Conservation (phyloP, 2,113 vertebrate genomes). For the Nycticryphes semicollaris region DNA sequence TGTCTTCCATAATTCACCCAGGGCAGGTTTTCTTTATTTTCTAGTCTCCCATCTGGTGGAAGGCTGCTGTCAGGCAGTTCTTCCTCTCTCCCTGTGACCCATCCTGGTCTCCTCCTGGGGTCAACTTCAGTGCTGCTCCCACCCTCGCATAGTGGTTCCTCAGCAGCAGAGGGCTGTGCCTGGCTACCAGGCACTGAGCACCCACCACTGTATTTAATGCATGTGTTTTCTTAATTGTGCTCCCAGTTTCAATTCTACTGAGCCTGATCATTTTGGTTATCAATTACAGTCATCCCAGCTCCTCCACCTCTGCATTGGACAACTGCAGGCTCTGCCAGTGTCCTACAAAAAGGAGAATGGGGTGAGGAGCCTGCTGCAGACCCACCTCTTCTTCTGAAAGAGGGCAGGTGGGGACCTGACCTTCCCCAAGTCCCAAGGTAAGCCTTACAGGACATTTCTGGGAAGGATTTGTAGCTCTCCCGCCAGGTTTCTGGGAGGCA, state of each 20-base stretch:
- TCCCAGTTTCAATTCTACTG: background rate
- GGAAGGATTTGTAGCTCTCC: background rate
- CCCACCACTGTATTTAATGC: background rate
- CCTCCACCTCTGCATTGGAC: background rate
- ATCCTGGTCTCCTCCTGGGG: background rate
- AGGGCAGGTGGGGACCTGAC: background rate
- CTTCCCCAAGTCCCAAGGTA: background rate
- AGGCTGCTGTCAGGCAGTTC: background rate
- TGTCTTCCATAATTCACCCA: background rate
- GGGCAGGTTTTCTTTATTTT: background rate
- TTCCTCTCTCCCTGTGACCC: background rate
- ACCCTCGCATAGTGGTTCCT: fast-evolving
- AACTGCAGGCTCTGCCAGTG: background rate
- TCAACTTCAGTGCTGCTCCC: background rate
- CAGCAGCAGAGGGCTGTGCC: background rate
- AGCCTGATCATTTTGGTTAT: background rate
- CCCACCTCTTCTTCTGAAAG: background rate
- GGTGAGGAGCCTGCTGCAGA: background rate
- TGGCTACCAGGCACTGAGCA: fast-evolving
- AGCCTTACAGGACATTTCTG: background rate
- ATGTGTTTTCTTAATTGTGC: background rate
- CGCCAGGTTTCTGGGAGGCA: background rate
- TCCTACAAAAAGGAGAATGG: background rate
- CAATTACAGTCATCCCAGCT: background rate
- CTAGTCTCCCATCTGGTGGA: background rate